Conservation (phyloP, 2,797 vertebrate species). For the Myoxocephalus aenaeus region DNA sequence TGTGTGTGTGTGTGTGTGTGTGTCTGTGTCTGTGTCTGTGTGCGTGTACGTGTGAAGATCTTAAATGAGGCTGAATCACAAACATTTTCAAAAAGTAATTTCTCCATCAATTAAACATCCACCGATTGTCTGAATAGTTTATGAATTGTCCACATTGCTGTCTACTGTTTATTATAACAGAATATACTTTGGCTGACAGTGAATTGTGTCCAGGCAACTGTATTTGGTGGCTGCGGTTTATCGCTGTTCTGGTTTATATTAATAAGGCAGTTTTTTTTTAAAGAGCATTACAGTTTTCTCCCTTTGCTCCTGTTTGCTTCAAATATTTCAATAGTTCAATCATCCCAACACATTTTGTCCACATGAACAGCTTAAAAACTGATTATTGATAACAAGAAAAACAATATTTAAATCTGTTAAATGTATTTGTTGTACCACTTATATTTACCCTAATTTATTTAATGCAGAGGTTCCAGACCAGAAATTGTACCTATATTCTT, state of each 20-base stretch:
- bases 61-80: conserved; percentile 5
- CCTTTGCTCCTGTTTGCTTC: too few relatives aligned
- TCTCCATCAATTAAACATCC: not conserved
- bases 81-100: not conserved
- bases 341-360: not conserved
- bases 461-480: not conserved
- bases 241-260: conserved; percentile 9
- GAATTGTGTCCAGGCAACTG: conserved; percentile 30
- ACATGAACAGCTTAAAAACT: not conserved
- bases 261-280: too few relatives aligned
- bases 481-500: not conserved
- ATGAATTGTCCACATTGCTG: conserved; percentile 1
- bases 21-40: not conserved
- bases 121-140: not conserved
- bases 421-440: not conserved
- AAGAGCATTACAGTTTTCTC: too few relatives aligned
- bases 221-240: conserved; percentile 29
- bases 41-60: not conserved
- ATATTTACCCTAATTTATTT: not conserved
- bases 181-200: conserved; percentile 18
- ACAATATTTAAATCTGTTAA: too few relatives aligned
- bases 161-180: conserved; percentile 28
- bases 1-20: not conserved
- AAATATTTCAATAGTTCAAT: not conserved
- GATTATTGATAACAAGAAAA: not conserved